Evolutionary conservation across 2,113 vertebrate genomes (phyloP), one percentile per base, ranked within the genome.

Genomic region (Tautogolabrus adspersus): DNA sequence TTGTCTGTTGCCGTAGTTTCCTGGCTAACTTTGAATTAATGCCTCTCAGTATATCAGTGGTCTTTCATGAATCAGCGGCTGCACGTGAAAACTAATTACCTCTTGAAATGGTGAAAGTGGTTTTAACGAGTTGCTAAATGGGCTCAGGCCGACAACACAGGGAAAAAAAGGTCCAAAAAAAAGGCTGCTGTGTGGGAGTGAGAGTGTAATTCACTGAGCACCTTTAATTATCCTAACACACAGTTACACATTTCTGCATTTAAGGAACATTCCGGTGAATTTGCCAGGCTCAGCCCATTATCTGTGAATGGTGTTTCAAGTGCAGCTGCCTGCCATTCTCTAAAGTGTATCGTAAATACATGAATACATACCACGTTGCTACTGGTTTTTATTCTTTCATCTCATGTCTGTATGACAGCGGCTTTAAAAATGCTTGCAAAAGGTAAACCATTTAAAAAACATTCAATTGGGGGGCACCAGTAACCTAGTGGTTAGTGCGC

Each of bases 41-140:
- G 57, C 58, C 79, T 80, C 59, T 62, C 70, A 62, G 42, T 63
- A 6, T 40, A 63, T 79, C 66, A 66, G 66, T 56, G 44, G 51
- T 72, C 66, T 57, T 77, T 68, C 58, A 72, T 72, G 64, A 89
- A 81, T 66, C 66, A 54, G 62, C 51, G 38, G 68, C 63, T 66
- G 61, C 63, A 83, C 60, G 30, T 60, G 19, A 52, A 71, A 79
- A 82, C 66, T 57, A 82, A 88, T 88, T 83, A 82, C 77, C 72
- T 71, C 77, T 82, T 66, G 51, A 84, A 82, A 76, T 67, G 75
- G 75, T 64, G 72, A 70, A 82, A 85, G 83, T 87, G 82, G 38
- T 77, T 64, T 51, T 81, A 86, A 85, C 76, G 80, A 81, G 70
- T 80, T 59, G 75, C 72, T 87, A 82, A 88, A 85, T 62, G 79